Conservation (phyloP, 2,113 vertebrate species). For the Laticauda laticaudata region DNA sequence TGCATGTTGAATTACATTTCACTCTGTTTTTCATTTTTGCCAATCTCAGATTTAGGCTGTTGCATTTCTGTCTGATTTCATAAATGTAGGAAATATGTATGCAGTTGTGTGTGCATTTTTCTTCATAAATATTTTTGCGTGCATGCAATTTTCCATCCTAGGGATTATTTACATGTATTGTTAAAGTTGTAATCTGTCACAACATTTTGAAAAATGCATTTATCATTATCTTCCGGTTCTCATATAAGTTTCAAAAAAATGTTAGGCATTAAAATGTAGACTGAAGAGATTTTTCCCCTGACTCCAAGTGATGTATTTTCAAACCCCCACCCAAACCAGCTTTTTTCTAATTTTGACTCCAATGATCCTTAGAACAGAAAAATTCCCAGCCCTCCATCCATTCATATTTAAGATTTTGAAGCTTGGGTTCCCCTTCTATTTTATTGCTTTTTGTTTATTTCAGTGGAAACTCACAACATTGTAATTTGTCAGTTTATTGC, state of each 20-base stretch:
- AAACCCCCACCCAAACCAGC: neutral
- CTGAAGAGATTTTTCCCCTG: neutral
- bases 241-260: neutral
- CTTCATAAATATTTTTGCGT: neutral
- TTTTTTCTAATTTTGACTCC: neutral
- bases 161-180: neutral
- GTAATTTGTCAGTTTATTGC: neutral
- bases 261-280: neutral
- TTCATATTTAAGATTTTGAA: neutral
- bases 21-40: neutral
- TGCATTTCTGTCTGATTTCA: neutral
- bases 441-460: neutral
- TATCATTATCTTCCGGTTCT: neutral
- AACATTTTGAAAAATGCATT: neutral
- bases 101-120: neutral
- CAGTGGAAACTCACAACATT: neutral
- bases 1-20: neutral
- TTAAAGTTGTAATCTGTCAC: neutral
- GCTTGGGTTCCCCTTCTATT: neutral
- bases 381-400: neutral
- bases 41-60: neutral
- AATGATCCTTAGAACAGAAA: neutral
- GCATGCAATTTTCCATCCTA: neutral
- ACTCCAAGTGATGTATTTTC: neutral
- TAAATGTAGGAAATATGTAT: neutral